These are phyloP conservation scores for Tiaroga cobitis DNA, from an alignment of 2,797 vertebrate genomes.

Conservation along the genomic window DNA sequence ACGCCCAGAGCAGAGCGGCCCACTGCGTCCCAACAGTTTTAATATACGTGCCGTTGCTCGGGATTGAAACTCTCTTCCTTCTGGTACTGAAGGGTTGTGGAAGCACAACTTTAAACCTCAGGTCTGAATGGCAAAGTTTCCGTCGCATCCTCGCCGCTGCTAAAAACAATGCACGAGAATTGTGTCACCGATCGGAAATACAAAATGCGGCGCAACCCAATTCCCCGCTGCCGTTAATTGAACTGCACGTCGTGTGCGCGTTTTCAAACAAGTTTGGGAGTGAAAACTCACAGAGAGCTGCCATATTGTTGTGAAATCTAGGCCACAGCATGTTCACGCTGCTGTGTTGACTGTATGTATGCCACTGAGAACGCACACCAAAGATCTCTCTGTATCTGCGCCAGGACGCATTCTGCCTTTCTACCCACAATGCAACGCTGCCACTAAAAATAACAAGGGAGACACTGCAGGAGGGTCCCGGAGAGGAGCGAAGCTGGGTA, in stretches of 20 bases:
- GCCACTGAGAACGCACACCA: constrained; percentile 46
- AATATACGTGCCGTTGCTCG: constrained; percentile 41
- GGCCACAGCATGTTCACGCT: constrained; percentile 53
- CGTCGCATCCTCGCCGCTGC: background rate
- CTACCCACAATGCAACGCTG: constrained; percentile 63
- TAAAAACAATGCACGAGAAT: constrained; percentile 23
- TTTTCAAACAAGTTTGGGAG: constrained; percentile 42
- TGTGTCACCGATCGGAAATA: constrained; percentile 42
- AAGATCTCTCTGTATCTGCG: constrained; percentile 54
- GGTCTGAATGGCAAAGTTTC: constrained; percentile 18
- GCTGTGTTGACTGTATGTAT: constrained; percentile 49
- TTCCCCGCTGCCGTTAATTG: constrained; percentile 49
- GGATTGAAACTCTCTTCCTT: constrained; percentile 49
- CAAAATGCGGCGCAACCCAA: constrained; percentile 47
- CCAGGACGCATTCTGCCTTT: constrained; percentile 55
- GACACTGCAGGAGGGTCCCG: constrained; percentile 57
- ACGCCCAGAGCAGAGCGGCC: constrained; percentile 53
- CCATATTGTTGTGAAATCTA: constrained; percentile 55
- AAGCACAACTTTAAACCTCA: constrained; percentile 55
- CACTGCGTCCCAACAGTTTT: constrained; percentile 57
- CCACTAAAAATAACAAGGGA: constrained; percentile 63
- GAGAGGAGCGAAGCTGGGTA: constrained; percentile 40
- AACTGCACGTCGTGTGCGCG: constrained; percentile 22
- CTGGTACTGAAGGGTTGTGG: constrained; percentile 49
- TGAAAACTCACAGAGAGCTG: constrained; percentile 33